Evolutionary conservation across 1,140 invertebrate species (phyloP).

Genomic region (Listronotus oregonensis): DNA sequence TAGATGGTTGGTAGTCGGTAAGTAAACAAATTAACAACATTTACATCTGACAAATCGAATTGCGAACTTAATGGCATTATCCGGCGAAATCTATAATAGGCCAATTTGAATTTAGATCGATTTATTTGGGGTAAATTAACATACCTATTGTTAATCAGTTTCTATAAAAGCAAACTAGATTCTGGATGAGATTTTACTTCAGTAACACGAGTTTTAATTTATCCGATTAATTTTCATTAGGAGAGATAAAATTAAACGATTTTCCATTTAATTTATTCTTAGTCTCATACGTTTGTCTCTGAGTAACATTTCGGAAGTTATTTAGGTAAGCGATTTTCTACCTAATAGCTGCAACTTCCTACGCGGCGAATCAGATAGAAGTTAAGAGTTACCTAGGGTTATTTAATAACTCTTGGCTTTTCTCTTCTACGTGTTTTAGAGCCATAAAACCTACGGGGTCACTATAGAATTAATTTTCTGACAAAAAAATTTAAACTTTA

Average conservation of each 20-base stretch:
- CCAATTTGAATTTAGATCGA: conserved; percentile 47
- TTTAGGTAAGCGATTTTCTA: conserved; percentile 30
- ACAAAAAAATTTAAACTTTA: too few species aligned
- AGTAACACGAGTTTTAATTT: conserved; percentile 37
- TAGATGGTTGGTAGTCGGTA: conserved; percentile 11
- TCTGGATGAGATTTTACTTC: conserved; percentile 25
- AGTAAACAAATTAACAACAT: conserved; percentile 36
- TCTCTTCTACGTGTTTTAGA: conserved; percentile 15
- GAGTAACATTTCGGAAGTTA: conserved; percentile 33
- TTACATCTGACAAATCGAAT: conserved; percentile 41
- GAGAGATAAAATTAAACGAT: conserved; percentile 39
- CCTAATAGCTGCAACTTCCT: conserved; percentile 25
- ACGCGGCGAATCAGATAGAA: conserved; percentile 30
- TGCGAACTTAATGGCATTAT: conserved; percentile 39
- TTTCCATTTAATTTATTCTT: conserved; percentile 41
- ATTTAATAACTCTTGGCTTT: conserved; percentile 30
- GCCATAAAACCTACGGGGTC: not conserved
- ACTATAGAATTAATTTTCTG: too few species aligned
- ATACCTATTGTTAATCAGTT: conserved; percentile 45
- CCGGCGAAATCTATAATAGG: conserved; percentile 38
- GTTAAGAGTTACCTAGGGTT: conserved; percentile 30
- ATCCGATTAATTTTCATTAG: conserved; percentile 41
- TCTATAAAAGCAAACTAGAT: conserved; percentile 33
- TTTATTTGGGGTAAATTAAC: conserved; percentile 44
- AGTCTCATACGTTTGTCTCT: conserved; percentile 34